Evolutionary conservation across 2,113 vertebrate genomes (phyloP).

Genomic region (Glaucidium brasilianum): DNA sequence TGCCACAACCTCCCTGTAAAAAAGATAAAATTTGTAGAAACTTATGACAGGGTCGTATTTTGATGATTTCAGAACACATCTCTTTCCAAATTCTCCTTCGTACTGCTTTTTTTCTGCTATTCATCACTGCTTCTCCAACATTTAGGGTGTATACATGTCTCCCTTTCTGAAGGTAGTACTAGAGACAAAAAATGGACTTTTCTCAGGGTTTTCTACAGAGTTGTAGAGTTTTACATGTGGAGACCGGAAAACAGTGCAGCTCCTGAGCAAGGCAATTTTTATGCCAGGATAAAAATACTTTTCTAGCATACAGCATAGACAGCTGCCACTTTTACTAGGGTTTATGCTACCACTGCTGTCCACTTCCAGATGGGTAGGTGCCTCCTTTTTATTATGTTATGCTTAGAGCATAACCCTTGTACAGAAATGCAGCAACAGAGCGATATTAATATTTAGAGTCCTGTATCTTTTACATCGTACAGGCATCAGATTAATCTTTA

Average conservation of each 20-base stretch:
- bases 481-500: not conserved
- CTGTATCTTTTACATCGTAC: not conserved
- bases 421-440: not conserved
- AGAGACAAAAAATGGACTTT: not conserved
- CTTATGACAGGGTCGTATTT: not conserved
- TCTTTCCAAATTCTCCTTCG: not conserved
- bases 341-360: not conserved
- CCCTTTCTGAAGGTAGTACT: not conserved
- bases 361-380: not conserved
- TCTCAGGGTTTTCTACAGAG: not conserved
- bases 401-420: not conserved
- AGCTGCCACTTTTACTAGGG: not conserved
- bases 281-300: not conserved
- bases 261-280: not conserved
- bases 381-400: not conserved
- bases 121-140: not conserved
- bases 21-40: not conserved
- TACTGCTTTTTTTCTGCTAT: not conserved
- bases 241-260: not conserved
- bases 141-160: not conserved
- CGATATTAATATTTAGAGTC: not conserved
- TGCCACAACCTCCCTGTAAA: not conserved
- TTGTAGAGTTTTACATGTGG: not conserved
- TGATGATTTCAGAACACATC: not conserved
- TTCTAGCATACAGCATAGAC: not conserved